Evolutionary conservation across 2,888 invertebrate genomes (phyloP).

Genomic region (Netelia melanura): DNA sequence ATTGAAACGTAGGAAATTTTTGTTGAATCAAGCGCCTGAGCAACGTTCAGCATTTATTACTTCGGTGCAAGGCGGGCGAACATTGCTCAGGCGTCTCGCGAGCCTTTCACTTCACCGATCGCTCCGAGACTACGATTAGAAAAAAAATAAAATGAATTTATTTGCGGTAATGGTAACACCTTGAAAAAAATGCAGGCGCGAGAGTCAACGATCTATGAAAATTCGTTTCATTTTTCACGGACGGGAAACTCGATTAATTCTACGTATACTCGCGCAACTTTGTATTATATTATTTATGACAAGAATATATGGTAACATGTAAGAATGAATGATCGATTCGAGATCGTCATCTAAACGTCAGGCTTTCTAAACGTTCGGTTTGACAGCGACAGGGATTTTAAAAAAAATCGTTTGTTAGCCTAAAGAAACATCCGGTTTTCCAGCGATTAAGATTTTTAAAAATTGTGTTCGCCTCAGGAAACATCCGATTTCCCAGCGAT

Average conservation of each 20-base stretch:
- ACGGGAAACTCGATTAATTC: conserved; percentile 42
- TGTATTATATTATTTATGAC: background rate
- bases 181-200: background rate
- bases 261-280: conserved; percentile 38
- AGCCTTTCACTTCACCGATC: conserved; percentile 54
- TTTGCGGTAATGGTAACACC: conserved; percentile 4
- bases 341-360: too few relatives aligned
- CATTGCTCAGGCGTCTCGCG: conserved; percentile 38
- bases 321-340: too few relatives aligned
- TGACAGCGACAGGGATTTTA: too few relatives aligned
- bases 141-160: conserved; percentile 19
- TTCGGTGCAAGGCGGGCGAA: conserved; percentile 49
- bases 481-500: too few relatives aligned
- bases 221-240: conserved; percentile 48
- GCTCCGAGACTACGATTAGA: background rate
- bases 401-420: too few relatives aligned
- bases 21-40: conserved; percentile 24
- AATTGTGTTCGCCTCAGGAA: too few relatives aligned
- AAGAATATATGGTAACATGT: too few relatives aligned
- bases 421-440: too few relatives aligned
- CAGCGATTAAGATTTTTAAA: too few relatives aligned
- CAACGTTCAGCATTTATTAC: background rate
- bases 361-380: too few relatives aligned
- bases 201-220: conserved; percentile 55
- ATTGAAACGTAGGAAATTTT: background rate